Base-by-base conservation (phyloP, 2,888 invertebrate species). In the Trisateles emortualis region DNA sequence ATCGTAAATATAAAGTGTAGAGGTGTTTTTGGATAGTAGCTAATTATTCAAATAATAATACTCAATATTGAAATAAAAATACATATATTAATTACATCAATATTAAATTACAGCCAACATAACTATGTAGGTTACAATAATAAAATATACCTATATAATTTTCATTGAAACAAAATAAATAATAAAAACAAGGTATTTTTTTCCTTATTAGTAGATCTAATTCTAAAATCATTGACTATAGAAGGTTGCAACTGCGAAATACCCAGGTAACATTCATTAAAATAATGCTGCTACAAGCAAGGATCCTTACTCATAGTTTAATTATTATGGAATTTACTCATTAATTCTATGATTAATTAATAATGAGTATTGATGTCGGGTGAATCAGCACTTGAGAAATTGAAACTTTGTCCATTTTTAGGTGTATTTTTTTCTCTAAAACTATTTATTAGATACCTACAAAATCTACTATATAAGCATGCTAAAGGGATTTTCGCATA, bases 41-140 rank as follows among this genome's bases (percentile, higher is more conserved):
- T 4, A 9, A 1, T 4, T 35, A 8, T 1, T 0, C 3, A 13
- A 14, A 3, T 11, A 80, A 87, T 84, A 82, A 83, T 90, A 90
- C 84, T 68, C 74, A 69, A 76, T 49, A 63, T 76, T 83, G 91
- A 93, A 93, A 93, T 93, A 93, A 93, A 93, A 93, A 93, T 93
- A 93, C 93, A 93, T 93, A 92, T 93, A 93, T 93, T 93, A 92
- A 90, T 92, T 90, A 93, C 92, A 92, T 92, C 88, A 89, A 92
- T 92, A 89, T 93, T 92, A 90, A 92, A 91, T 90, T 91, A 91
- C 90, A 92, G 91, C 92, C 92, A 91, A 92, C 92, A 88, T 90
- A 92, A 92, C 88, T 90, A 88, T 88, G 87, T 90, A 92, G 91
- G 90, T 91, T 89, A 90, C 88, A 89, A 90, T 92, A 90, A 91